These are phyloP conservation scores for Allophyes oxyacanthae DNA, from an alignment of 2,888 invertebrate species.

Conservation along the genomic window DNA sequence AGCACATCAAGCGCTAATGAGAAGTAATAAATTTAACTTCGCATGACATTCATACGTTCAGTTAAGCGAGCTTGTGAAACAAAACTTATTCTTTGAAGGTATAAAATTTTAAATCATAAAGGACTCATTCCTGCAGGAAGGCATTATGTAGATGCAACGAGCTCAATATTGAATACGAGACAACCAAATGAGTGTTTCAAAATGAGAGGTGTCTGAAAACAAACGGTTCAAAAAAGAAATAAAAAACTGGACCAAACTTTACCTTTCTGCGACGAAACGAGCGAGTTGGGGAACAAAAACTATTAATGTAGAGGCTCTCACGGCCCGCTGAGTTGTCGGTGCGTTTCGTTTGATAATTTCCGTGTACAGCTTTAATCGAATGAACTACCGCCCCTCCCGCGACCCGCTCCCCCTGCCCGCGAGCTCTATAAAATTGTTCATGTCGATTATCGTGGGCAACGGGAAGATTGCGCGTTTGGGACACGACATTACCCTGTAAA, in stretches of 20 bases:
- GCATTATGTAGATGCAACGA: conserved; percentile 65
- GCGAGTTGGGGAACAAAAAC: conserved; percentile 84
- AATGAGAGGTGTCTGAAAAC: conserved; percentile 74
- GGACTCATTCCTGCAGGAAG: conserved; percentile 48
- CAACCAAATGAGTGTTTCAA: conserved; percentile 62
- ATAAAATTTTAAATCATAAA: conserved; percentile 57
- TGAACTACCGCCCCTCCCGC: conserved; percentile 68
- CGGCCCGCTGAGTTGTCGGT: conserved; percentile 84
- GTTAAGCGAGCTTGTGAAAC: conserved; percentile 14
- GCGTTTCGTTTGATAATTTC: conserved; percentile 88
- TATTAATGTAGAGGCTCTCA: conserved; percentile 84
- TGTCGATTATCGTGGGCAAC: conserved; percentile 73
- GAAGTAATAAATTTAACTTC: conserved; percentile 30
- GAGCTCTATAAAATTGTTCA: conserved; percentile 77
- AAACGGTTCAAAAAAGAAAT: conserved; percentile 66
- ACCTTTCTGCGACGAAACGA: conserved; percentile 77
- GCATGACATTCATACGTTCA: conserved; percentile 27
- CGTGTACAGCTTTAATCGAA: conserved; percentile 88
- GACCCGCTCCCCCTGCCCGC: conserved; percentile 54
- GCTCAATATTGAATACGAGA: conserved; percentile 61
- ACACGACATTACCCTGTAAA: conserved; percentile 56
- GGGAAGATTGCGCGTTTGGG: conserved; percentile 65
- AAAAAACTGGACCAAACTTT: conserved; percentile 65
- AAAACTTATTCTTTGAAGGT: conserved; percentile 46
- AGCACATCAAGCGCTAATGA: conserved; percentile 17